Base-by-base conservation (phyloP, 2,888 invertebrate genomes). In the Molanna angustata region DNA sequence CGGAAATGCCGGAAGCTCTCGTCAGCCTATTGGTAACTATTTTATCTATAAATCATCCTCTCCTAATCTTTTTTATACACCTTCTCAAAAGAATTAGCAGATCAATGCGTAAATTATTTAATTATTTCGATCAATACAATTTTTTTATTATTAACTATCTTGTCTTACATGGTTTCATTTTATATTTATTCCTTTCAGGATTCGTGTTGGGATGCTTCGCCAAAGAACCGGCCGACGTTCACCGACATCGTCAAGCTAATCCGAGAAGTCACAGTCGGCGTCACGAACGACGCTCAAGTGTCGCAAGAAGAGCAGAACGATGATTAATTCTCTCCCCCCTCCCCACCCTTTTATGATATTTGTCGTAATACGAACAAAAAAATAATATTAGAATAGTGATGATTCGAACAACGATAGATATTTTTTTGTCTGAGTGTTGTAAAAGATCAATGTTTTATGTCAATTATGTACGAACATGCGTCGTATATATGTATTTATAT, bases 171-270 rank as follows among this genome's bases (percentile, higher is more conserved):
- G 13, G 4, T 4, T n/a, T 11, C 13, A 13, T 13, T 14, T 9
- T 11, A 9, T 35, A 35, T 13, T 7, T 27, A 27, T 27, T 11
- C 27, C 27, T 62, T 64, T 6, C 73, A 86, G 75, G 74, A 74
- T 64, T 75, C 76, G 4, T 86, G 87, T 60, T 85, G 85, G 85
- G 79, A 80, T 53, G 69, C 72, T 13, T 83, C 84, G n/a, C 86
- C 86, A 0, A 67, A 84, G 2, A 84, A 83, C 47, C 72, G 88
- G 55, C 87, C 87, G 0, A 81, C 83, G 6, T 87, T 88, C 66
- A 72, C 82, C 1, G 78, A 83, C 22, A 72, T 86, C 1, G 47
- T 52, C 11, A 43, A 39, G 16, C 52, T n/a, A n/a, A n/a, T n/a
- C n/a, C n/a, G n/a, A n/a, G n/a, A n/a, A n/a, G n/a, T n/a, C n/a